Evolutionary conservation across 2,888 invertebrate species (phyloP).

Genomic region (Agrotis exclamationis): DNA sequence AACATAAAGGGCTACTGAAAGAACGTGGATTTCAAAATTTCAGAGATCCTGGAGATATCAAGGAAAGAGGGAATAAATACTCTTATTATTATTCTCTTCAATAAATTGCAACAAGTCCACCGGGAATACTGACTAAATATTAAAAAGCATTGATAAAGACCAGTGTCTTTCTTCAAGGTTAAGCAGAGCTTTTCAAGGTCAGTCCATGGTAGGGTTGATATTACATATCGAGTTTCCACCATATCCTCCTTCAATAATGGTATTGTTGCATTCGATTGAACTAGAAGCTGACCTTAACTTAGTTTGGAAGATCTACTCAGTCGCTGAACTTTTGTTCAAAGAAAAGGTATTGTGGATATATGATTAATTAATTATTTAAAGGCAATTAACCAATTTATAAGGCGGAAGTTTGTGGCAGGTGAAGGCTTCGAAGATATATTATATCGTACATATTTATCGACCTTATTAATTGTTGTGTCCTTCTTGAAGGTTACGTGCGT

Average conservation of each 20-base stretch:
- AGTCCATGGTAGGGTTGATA: neutral
- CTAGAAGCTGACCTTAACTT: too few relatives aligned
- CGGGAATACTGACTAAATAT: neutral
- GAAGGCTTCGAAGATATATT: neutral
- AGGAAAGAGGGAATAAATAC: too few relatives aligned
- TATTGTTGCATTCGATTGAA: too few relatives aligned
- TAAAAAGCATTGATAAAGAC: too few relatives aligned
- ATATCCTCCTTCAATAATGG: neutral
- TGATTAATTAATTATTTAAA: neutral
- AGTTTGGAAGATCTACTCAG: neutral
- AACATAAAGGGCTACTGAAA: too few relatives aligned
- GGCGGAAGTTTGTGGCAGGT: too few relatives aligned
- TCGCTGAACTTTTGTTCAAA: neutral
- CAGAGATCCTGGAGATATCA: too few relatives aligned
- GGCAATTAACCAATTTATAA: slow-evolving; percentile 5
- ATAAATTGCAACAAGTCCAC: too few relatives aligned
- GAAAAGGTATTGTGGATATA: neutral
- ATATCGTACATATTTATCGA: neutral
- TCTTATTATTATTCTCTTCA: too few relatives aligned
- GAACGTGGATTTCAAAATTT: too few relatives aligned
- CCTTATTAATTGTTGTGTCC: slow-evolving; percentile 1
- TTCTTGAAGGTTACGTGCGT: slow-evolving; percentile 2
- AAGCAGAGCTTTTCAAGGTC: neutral
- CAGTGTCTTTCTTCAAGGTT: neutral
- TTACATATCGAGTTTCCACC: neutral